Evolutionary conservation across 30 jellyfish, hydroid and myxozoan genomes (phyloP).

Genomic region (Rhopilema esculentum): DNA sequence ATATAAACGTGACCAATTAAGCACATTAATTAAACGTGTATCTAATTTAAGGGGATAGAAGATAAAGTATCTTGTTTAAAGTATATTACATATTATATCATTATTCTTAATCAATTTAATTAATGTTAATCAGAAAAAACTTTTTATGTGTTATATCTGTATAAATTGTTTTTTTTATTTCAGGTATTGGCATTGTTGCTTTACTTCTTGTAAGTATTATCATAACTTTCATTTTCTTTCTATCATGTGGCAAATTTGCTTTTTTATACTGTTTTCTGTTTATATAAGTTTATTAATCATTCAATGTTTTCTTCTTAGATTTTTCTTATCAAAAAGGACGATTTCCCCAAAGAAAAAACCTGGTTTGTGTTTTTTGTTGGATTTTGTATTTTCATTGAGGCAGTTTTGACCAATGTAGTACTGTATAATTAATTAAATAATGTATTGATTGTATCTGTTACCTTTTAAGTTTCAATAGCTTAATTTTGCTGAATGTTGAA

Average conservation of each 20-base stretch:
- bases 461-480: no score
- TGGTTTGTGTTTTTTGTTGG: conserved; percentile 78
- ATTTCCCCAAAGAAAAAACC: conserved; percentile 61
- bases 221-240: background rate
- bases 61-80: no score
- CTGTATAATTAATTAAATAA: conserved; percentile 17
- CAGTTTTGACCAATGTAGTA: conserved; percentile 52
- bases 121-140: no score
- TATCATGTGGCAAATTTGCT: no score
- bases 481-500: no score
- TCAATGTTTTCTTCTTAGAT: conserved; percentile 30
- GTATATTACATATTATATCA: no score
- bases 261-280: background rate
- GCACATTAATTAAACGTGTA: no score
- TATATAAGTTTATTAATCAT: background rate
- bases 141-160: background rate
- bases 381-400: conserved; percentile 63
- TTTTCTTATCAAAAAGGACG: conserved; percentile 42
- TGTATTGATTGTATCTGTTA: background rate
- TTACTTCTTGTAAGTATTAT: conserved; percentile 48
- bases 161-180: background rate
- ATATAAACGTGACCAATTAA: no score
- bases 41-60: no score
- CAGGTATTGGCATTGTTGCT: conserved; percentile 67
- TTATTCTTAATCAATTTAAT: no score